Percentiles rank a stretch among this genome's conserved stretches.
Evolutionary conservation across 2,113 vertebrate species (phyloP).

Genomic region (Tachysurus fulvidraco): DNA sequence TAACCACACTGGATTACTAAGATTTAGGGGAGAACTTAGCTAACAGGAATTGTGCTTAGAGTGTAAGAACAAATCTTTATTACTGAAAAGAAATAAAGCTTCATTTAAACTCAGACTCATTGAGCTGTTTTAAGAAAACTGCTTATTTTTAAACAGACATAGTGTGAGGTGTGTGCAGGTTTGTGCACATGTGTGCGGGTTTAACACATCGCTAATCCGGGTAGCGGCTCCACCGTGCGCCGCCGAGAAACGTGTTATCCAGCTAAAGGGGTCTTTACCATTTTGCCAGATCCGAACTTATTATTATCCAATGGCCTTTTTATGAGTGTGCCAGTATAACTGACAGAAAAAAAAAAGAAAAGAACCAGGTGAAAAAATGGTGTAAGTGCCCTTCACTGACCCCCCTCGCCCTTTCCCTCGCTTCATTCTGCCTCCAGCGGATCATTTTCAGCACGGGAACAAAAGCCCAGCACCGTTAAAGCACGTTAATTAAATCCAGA

Average conservation of each 20-base stretch:
- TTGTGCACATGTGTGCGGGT: not conserved
- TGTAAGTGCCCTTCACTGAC: slow-evolving; percentile 33
- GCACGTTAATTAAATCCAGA: slow-evolving; percentile 72
- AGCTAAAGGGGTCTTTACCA: slow-evolving; percentile 27
- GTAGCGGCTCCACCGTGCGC: not conserved
- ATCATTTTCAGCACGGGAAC: slow-evolving; percentile 66
- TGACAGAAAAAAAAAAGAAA: slow-evolving; percentile 37
- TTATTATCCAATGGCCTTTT: slow-evolving; percentile 43
- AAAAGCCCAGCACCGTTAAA: slow-evolving; percentile 63
- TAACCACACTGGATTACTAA: not conserved
- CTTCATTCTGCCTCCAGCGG: slow-evolving; percentile 61
- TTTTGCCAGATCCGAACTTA: slow-evolving; percentile 57
- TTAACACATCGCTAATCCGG: not conserved
- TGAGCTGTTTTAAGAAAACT: not conserved
- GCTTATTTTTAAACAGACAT: not conserved
- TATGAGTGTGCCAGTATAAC: slow-evolving; percentile 44
- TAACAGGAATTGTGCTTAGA: not conserved
- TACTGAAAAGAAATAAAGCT: not conserved
- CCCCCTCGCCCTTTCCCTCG: slow-evolving; percentile 32
- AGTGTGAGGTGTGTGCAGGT: not conserved
- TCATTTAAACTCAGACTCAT: not conserved
- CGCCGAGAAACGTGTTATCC: not conserved
- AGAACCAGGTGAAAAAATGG: slow-evolving; percentile 33
- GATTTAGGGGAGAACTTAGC: too few relatives aligned
- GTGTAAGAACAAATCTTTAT: too few relatives aligned